Percentiles rank a stretch among this genome's conserved stretches.
Evolutionary conservation across 2,888 invertebrate genomes (phyloP).

Genomic region (Trissonchulus latispiculum): DNA sequence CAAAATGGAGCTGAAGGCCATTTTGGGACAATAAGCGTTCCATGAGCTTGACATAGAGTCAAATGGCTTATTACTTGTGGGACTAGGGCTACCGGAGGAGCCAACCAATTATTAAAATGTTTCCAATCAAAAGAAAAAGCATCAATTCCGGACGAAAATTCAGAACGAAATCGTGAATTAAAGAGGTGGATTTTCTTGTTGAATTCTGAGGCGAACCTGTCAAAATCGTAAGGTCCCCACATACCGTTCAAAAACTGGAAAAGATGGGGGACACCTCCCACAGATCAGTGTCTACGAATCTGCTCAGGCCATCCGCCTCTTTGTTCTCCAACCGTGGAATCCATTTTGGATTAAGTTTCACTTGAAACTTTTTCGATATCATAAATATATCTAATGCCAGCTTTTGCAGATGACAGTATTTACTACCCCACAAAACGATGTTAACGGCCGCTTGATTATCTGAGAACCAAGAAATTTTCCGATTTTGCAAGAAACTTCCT

Average conservation of each 20-base stretch:
- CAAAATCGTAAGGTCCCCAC: neutral
- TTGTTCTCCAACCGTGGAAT: neutral
- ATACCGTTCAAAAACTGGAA: neutral
- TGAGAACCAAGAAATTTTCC: too few species aligned
- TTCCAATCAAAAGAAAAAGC: neutral
- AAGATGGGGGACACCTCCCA: neutral
- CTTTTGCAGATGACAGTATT: too few species aligned
- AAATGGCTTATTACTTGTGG: neutral
- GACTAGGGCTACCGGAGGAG: neutral
- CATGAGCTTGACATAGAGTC: neutral
- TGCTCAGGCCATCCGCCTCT: conserved; percentile 1
- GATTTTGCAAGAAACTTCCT: too few species aligned
- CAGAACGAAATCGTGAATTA: neutral
- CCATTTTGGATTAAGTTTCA: too few species aligned
- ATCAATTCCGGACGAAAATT: neutral
- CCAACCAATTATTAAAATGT: neutral
- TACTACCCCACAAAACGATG: too few species aligned
- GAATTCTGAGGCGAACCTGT: neutral
- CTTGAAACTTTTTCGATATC: too few species aligned
- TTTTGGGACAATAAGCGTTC: neutral
- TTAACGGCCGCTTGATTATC: too few species aligned
- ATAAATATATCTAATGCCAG: too few species aligned
- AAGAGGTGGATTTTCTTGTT: neutral
- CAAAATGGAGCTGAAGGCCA: neutral
- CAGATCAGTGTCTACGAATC: neutral